Base-by-base conservation (phyloP, 2,113 vertebrate species). In the Malaclemys terrapin region DNA sequence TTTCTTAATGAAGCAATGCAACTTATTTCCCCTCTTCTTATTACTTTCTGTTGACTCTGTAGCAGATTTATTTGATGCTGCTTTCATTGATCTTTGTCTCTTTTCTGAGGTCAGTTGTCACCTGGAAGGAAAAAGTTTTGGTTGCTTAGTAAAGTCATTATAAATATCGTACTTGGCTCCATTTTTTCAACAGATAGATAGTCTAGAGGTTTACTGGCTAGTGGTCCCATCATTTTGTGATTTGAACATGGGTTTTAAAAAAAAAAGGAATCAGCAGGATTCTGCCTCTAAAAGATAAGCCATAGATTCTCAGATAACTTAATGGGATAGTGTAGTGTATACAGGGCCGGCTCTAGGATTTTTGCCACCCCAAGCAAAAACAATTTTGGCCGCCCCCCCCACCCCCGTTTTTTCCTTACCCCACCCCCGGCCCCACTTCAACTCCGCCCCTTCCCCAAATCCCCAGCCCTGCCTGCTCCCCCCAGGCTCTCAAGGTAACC, bases 51-150 rank as follows among this genome's bases (percentile, higher is more conserved):
- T 35, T 65, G 17, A 54, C 29, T 35, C 5, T 79, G 27, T 31
- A 6, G 35, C 38, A 78, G 11, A 49, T 52, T 10, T 65, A 80
- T 72, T 82, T 69, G 82, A 27, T 35, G 1, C 29, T 62, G 4
- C 6, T 62, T 92, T 78, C 19, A 82, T 79, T 80, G 8, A 0
- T 19, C 10, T 85, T 8, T 0, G 2, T 56, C 35, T 79, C 0
- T 89, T 84, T 87, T 78, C 29, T 22, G 88, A 83, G 45, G 38
- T 84, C 27, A 3, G 4, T 47, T 82, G 42, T 80, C 81, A 49
- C 17, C 78, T 52, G 13, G 20, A 93, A 85, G 27, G 29, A 27
- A 75, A 16, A 54, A 11, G 4, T 75, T 85, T 84, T 89, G 2
- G 12, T 59, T 94, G 27, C 72, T 83, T 89, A 29, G 6, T 79